A percentile compares a stretch with the other conserved stretches of the same genome.
Evolutionary conservation across 2,113 vertebrate genomes (phyloP).

Genomic region (crab-eating macaque (Macaca fascicularis)): T2T-MFA8v1.1 NC_088392.1:81825001-81825500

Average conservation of each 20-base stretch:
- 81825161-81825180: not conserved
- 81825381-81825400: not conserved
- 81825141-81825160: too few species aligned
- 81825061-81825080: fast-evolving
- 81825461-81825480: not conserved
- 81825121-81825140: too few species aligned
- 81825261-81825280: not conserved
- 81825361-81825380: not conserved
- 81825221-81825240: not conserved
- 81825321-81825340: not conserved
- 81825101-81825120: too few species aligned
- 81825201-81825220: not conserved
- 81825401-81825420: not conserved
- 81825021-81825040: too few species aligned
- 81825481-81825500: not conserved
- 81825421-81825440: not conserved
- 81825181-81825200: not conserved
- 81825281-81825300: not conserved
- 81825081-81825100: too few species aligned
- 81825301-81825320: not conserved
- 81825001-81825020: too few species aligned
- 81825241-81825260: not conserved
- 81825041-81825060: too few species aligned
- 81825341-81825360: not conserved
- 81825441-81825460: not conserved